Base-by-base conservation (phyloP, 2,797 vertebrate genomes). In the Rhadinocentrus ornatus region DNA sequence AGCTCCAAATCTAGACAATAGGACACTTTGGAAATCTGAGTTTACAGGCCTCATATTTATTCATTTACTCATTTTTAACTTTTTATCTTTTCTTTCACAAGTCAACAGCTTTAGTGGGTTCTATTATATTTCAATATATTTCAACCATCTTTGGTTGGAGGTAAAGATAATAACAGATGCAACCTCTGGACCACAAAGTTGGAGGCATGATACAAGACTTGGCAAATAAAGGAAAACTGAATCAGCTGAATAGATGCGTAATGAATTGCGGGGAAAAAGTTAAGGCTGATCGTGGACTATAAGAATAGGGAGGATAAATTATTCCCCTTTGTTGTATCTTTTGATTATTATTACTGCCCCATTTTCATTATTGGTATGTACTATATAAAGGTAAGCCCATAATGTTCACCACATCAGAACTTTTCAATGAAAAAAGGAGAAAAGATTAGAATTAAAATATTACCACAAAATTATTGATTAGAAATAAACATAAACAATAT, bases 161-260 rank as follows among this genome's bases (percentile, higher is more conserved):
- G 41, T 39, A 31, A 18, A 24, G 55, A 62, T 65, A 27, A 59
- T 35, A 69, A 64, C 50, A 56, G 39, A 48, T 59, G 32, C 55
- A 61, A 55, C 50, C 20, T 48, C n/a, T 16, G 18, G 10, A 62
- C 58, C 24, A 34, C 12, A 41, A 35, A 12, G 35, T 5, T 34
- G 29, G 29, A 27, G 22, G 35, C 50, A 20, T 27, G 31, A 61
- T 46, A 62, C 13, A 60, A 52, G 64, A 50, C 48, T 29, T 56
- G 46, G 59, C 52, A 27, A 2, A 22, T 2, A 13, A 52, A 69
- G 1, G 46, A 2, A 24, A 32, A 44, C 2, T 4, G 32, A 48
- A 53, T 27, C 0, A 0, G 32, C 53, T 9, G 2, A 50, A 59
- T 15, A 5, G 22, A 52, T 13, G 22, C 15, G 48, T 11, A 11